Evolutionary conservation across 2,888 invertebrate genomes (phyloP).

Genomic region (Lamellibrachia satsuma): DNA sequence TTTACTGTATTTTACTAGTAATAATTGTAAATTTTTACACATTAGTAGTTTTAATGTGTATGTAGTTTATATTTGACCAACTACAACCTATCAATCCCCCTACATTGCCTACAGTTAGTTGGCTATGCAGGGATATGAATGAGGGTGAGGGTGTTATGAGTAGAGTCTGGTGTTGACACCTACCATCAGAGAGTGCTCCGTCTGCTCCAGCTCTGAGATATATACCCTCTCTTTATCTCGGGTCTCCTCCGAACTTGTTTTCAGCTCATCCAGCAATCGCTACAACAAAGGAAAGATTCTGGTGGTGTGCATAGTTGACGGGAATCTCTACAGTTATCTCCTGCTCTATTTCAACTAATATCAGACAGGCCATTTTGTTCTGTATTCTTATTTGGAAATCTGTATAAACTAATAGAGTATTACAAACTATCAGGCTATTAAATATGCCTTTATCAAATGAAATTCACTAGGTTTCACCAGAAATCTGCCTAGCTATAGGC

Average conservation of each 20-base stretch:
- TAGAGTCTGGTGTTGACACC: background rate
- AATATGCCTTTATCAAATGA: no score
- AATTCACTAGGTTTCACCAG: no score
- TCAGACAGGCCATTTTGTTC: background rate
- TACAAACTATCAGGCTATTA: no score
- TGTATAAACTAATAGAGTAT: background rate
- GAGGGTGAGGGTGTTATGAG: no score
- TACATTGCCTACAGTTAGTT: no score
- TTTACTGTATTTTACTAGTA: no score
- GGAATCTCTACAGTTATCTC: background rate
- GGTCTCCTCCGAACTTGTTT: slow-evolving; percentile 27
- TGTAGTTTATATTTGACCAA: no score
- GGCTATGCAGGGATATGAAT: no score
- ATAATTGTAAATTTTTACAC: no score
- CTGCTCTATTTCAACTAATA: background rate
- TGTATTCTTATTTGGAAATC: background rate
- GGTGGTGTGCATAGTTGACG: background rate
- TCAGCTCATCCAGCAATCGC: slow-evolving; percentile 38
- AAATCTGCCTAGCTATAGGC: no score
- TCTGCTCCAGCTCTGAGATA: slow-evolving; percentile 34
- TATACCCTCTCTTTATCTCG: slow-evolving; percentile 31
- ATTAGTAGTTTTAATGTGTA: no score
- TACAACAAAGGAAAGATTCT: slow-evolving; percentile 18
- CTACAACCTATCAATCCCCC: no score
- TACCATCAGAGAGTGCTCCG: slow-evolving; percentile 35